Base-by-base conservation (phyloP, 2,113 vertebrate genomes). In the Hoplias malabaricus region DNA sequence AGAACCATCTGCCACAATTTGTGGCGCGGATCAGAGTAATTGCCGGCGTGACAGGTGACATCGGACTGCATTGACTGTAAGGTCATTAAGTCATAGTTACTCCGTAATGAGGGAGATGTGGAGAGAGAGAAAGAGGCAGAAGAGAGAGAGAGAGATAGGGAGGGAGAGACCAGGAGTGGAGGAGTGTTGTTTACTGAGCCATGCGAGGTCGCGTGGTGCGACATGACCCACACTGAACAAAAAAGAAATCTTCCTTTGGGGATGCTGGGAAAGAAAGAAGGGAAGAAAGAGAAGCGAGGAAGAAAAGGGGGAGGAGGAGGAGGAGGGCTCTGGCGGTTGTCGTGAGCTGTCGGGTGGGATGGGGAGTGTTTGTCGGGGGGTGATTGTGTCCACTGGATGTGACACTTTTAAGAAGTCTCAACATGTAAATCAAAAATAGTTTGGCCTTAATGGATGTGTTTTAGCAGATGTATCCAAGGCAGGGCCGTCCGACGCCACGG, bases 171-270 rank as follows among this genome's bases (percentile, higher is more conserved):
- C 62, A 66, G 56, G 61, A 88, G 89, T 90, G 92, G 92, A 88
- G 87, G 91, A 88, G 87, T 90, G 88, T 93, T 95, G 87, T 94
- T 93, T 95, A 94, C 92, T 91, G 89, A 92, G 90, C 89, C 84
- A 78, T 86, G 72, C 75, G 89, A 85, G 88, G 90, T 86, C 83
- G 87, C 85, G 50, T 85, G 65, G 85, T 88, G 90, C 89, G 90
- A 88, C 88, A 89, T 91, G 86, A 85, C 89, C 88, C 78, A 75
- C 86, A 85, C 88, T 83, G 67, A 85, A 75, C 79, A 69, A 87
- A 75, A 75, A 72, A 80, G 71, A 83, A 79, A 86, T 85, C 85
- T 87, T 86, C 73, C 80, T 81, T 81, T 43, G 76, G 75, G 34
- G 31, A 73, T 79, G 69, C 71, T n/a, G n/a, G n/a, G n/a, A 42